Evolutionary conservation across 2,888 invertebrate genomes (phyloP).

Genomic region (Ophioninae sp.): DNA sequence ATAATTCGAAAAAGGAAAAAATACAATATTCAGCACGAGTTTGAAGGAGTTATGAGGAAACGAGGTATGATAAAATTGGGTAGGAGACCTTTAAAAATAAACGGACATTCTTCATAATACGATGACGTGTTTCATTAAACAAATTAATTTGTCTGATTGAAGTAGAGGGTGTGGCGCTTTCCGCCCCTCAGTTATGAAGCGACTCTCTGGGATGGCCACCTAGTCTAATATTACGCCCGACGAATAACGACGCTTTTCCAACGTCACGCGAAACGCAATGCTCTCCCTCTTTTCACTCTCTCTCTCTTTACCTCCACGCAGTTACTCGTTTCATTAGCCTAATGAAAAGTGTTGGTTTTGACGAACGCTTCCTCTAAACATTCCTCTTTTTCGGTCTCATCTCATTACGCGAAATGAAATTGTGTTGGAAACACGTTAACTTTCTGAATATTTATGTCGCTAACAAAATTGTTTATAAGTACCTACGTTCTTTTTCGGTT

Average conservation of each 20-base stretch:
- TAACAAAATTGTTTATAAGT: neutral
- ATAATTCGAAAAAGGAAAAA: too few relatives aligned
- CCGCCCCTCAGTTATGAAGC: conserved; percentile 54
- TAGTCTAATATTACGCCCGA: conserved; percentile 40
- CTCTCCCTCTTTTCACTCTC: neutral
- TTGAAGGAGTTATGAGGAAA: too few relatives aligned
- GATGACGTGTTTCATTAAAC: conserved; percentile 68
- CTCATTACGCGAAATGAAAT: neutral
- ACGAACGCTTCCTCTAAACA: conserved; percentile 55
- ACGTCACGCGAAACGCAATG: conserved; percentile 40
- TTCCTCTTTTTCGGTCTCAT: conserved; percentile 51
- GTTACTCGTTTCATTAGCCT: conserved; percentile 75
- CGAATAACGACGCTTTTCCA: conserved; percentile 45
- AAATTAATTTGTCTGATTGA: conserved; percentile 76
- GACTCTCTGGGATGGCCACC: conserved; percentile 46
- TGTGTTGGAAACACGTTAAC: neutral
- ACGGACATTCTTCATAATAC: neutral
- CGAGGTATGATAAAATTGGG: neutral
- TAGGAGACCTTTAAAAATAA: neutral
- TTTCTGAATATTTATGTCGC: neutral
- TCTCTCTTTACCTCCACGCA: conserved; percentile 19
- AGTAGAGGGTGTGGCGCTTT: conserved; percentile 64
- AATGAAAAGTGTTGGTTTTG: conserved; percentile 72
- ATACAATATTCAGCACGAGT: too few relatives aligned
- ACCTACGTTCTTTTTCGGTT: neutral